phyloP scores from a whole-genome alignment of 2,113 vertebrate species.

The Mungos mungo region DNA sequence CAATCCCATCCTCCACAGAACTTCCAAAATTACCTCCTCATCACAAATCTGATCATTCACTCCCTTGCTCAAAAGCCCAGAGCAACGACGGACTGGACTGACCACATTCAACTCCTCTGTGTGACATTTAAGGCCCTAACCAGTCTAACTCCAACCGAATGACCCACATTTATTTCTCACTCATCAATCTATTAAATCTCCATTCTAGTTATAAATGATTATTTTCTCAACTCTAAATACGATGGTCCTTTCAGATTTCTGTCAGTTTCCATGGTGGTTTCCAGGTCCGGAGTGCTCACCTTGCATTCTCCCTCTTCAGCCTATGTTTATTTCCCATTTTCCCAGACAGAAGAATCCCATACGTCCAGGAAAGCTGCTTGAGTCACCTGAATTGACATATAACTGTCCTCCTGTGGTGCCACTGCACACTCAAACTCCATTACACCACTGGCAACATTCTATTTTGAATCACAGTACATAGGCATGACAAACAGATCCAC shows the following conservation, averaged over 20 bases:
- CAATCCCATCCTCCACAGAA: not conserved
- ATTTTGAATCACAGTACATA: accelerated
- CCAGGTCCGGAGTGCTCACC: accelerated
- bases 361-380: not conserved
- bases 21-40: slow-evolving; percentile 31
- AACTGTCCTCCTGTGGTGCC: accelerated
- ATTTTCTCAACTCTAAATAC: not conserved
- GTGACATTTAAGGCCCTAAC: not conserved
- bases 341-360: not conserved
- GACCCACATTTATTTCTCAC: not conserved
- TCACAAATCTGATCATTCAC: not conserved
- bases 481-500: too few species aligned
- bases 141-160: too few species aligned
- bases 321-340: not conserved
- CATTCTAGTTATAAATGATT: not conserved
- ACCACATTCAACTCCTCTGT: not conserved
- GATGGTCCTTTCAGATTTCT: not conserved
- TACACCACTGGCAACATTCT: accelerated
- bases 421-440: not conserved
- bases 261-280: not conserved
- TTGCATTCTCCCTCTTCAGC: not conserved
- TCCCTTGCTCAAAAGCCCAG: not conserved
- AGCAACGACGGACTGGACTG: not conserved
- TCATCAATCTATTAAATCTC: not conserved
- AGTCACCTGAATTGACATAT: accelerated